These are phyloP conservation scores for Ceyx melanurus DNA, from an alignment of 2,113 vertebrate genomes.

Conservation along the genomic window DNA sequence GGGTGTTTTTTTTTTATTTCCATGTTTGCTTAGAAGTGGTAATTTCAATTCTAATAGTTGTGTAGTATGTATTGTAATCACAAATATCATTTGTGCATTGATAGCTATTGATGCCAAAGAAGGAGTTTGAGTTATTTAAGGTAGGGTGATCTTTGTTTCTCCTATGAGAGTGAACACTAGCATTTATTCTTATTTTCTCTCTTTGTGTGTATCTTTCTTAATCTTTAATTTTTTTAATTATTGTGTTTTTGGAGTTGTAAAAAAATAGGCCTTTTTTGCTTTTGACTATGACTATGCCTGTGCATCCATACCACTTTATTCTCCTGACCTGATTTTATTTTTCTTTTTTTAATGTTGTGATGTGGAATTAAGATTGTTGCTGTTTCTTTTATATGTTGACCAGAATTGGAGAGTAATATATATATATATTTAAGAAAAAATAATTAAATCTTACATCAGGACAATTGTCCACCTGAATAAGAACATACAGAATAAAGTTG, in stretches of 20 bases:
- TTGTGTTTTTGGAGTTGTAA: neutral
- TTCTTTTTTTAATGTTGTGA: neutral
- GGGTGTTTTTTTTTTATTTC: neutral
- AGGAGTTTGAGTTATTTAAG: conserved; percentile 99
- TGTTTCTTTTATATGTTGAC: neutral
- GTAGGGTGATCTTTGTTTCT: conserved; percentile 75
- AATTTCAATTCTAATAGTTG: neutral
- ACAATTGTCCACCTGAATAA: neutral
- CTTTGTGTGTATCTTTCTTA: neutral
- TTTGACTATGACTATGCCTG: neutral
- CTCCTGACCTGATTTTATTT: neutral
- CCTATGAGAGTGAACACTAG: conserved; percentile 37
- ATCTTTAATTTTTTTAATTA: neutral
- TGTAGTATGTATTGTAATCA: conserved; percentile 53
- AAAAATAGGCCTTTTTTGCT: neutral
- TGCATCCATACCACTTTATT: neutral
- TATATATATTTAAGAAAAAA: neutral
- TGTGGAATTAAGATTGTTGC: neutral
- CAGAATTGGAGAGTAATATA: neutral
- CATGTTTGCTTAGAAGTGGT: neutral
- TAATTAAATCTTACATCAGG: neutral
- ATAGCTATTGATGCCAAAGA: conserved; percentile 99
- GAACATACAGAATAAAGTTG: neutral
- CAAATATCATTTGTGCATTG: conserved; percentile 58
- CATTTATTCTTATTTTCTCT: neutral